Evolutionary conservation across 2,113 vertebrate species (phyloP), one percentile per base, ranked within the genome.

Genomic region (Orycteropus afer): DNA sequence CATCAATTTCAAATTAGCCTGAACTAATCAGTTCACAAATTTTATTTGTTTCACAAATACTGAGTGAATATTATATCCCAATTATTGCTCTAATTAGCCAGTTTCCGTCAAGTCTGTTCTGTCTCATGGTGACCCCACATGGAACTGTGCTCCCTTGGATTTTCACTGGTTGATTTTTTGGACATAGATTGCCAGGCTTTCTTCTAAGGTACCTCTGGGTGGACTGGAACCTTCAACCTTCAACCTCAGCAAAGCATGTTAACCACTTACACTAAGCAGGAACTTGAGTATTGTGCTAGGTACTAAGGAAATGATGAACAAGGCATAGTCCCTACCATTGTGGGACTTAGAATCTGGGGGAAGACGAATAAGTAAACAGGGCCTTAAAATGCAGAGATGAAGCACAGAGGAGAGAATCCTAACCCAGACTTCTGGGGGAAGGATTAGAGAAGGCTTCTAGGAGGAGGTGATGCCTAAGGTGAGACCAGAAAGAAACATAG

Each of bases 1-100:
- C 55, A n/a, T n/a, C 29, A 53, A 61, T 82, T 97, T 89, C 25
- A 86, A 71, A 2, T 71, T 79, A 67, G 49, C 84, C 55, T 42
- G 47, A 86, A 67, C 76, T 78, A 55, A 82, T 10, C 34, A 57
- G 40, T 65, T 86, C 69, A 69, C n/a, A 69, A 37, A n/a, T 69
- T 37, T 18, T 69, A 71, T 76, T 61, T 32, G 29, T 23, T 57
- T 27, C 37, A 55, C 51, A 84, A 47, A 67, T 61, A 91, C 10
- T n/a, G 53, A 87, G 47, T 79, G 37, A 91, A 23, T 27, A 45
- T 45, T 55, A 40, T 73, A 11, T 79, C 71, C 40, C 34, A 47
- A 77, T 51, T 55, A 37, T 29, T 37, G 34, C 34, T 27, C 51
- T 59, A 51, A 67, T 15, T 34, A 71, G 22, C 34, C 22, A 10